A percentile compares a stretch with the other conserved stretches of the same genome.
Conservation (phyloP, 1,140 invertebrate species). For the Lanistes nyassanus region DNA sequence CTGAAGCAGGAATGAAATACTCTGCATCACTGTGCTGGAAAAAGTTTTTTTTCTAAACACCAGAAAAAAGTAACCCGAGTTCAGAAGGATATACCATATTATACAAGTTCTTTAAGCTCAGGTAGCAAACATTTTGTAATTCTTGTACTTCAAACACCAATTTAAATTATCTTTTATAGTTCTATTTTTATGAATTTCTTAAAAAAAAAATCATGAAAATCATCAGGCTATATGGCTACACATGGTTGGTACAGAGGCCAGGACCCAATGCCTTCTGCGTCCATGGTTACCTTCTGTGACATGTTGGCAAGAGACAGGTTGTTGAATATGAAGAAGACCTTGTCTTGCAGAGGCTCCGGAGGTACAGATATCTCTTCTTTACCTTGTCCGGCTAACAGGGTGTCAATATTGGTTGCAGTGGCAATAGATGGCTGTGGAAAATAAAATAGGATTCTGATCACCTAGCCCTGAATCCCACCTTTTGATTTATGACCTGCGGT, state of each 20-base stretch:
- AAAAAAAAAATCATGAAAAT: too few relatives aligned
- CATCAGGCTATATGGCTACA: conserved; percentile 8
- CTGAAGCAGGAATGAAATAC: too few relatives aligned
- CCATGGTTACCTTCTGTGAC: conserved; percentile 81
- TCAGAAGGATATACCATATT: too few relatives aligned
- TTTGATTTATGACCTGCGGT: background rate
- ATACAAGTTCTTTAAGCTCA: too few relatives aligned
- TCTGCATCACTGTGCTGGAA: too few relatives aligned
- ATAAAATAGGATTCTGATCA: conserved; percentile 1
- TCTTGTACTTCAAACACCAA: too few relatives aligned
- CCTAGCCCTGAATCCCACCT: background rate
- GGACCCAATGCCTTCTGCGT: too few relatives aligned
- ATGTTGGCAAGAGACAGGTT: conserved; percentile 97
- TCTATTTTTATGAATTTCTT: too few relatives aligned
- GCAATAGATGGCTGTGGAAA: conserved; percentile 84
- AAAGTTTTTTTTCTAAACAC: too few relatives aligned
- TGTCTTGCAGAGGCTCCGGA: conserved; percentile 75
- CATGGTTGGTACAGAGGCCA: background rate
- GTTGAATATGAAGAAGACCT: conserved; percentile 99
- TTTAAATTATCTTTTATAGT: too few relatives aligned
- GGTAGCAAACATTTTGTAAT: too few relatives aligned
- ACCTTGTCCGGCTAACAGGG: conserved; percentile 87
- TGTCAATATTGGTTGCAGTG: conserved; percentile 98
- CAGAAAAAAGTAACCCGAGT: too few relatives aligned
- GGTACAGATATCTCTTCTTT: conserved; percentile 80